Conservation (phyloP, 2,113 vertebrate species). For the Halichoerus grypus region DNA sequence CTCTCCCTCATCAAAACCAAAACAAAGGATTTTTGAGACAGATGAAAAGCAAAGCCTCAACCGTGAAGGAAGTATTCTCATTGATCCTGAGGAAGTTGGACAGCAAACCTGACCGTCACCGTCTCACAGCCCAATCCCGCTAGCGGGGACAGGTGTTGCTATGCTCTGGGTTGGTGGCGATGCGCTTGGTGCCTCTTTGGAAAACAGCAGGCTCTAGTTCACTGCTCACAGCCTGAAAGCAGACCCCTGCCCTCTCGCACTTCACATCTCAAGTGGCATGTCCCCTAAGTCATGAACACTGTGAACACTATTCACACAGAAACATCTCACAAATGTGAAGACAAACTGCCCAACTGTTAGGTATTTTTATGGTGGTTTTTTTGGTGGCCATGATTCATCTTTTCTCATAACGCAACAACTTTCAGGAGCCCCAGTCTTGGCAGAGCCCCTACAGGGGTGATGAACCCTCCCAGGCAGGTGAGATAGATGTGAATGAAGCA, state of each 20-base stretch:
- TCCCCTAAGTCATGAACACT: background rate
- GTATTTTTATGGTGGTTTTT: background rate
- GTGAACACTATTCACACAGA: background rate
- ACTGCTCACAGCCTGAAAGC: background rate
- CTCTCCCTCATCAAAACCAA: background rate
- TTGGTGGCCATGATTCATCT: background rate
- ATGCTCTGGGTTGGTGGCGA: background rate
- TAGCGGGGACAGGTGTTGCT: background rate
- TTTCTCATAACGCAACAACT: background rate
- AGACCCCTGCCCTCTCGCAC: background rate
- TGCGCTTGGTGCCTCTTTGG: background rate
- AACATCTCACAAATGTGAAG: background rate
- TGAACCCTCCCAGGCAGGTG: background rate
- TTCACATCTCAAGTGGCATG: fast-evolving
- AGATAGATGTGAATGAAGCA: background rate
- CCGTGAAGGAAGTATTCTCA: background rate
- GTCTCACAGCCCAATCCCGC: background rate
- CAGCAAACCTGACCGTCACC: background rate
- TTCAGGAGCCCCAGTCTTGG: background rate
- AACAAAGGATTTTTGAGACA: background rate
- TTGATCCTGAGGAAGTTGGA: background rate
- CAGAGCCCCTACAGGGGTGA: background rate
- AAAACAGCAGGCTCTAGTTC: background rate
- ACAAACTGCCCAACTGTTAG: background rate
- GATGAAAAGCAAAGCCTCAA: background rate